Evolutionary conservation across 2,797 vertebrate genomes (phyloP), one percentile per base, ranked within the genome.

Genomic region (Harpagifer antarcticus): DNA sequence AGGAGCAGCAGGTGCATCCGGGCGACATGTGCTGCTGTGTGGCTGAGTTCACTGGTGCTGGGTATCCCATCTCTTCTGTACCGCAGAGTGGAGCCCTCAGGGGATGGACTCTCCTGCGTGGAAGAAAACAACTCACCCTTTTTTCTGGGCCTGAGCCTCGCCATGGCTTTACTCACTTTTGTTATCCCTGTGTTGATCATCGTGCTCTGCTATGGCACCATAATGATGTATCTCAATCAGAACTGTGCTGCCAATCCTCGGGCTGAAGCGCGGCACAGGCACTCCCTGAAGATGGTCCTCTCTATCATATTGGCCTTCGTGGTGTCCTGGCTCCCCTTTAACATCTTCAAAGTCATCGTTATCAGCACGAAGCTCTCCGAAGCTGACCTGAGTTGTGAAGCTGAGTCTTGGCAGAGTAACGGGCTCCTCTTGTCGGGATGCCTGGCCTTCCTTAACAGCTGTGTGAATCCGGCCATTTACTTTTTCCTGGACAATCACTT

Each of bases 321-420:
- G 82, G 92, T 94, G 69, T 96, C 95, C 83, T 98, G 97, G 97
- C 82, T 97, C 17, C 97, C 97, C 2, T 97, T 94, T 86, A 94
- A 95, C 58, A 27, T 91, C 12, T 94, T 97, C 76, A 96, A 95
- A 68, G 81, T 84, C 15, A 72, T 95, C 31, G 82, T 84, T 7
- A 81, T 95, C 6, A 52, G 84, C 69, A 89, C 68, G 2, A 60
- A 63, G 1, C 85, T 96, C 9, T 72, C 78, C 20, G 12, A 68
- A 0, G 45, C 16, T 4, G 7, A 78, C 2, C 62, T 90, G 1
- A 79, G 60, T 0, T 86, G 94, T 58, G 40, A 68, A 0, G 52
- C 63, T 2, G n/a, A 43, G 19, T 43, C 23, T 0, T 84, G 72
- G 86, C 68, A 69, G 31, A 65, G 16, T 4, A 85, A 91, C 47